Base-by-base conservation (phyloP, 1,140 invertebrate genomes). In the Brachionus sp. region DNA sequence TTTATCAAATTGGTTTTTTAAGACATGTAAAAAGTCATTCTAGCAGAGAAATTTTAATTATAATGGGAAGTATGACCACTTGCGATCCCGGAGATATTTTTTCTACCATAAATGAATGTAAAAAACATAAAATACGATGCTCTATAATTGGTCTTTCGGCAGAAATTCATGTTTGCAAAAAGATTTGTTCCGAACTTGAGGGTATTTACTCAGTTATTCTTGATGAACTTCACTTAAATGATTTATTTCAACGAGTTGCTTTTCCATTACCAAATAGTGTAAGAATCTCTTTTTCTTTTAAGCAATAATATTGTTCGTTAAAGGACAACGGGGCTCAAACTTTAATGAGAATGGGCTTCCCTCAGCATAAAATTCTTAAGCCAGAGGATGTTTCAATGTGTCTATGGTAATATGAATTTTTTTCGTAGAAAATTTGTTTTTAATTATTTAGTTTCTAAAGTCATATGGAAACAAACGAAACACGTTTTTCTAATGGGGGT, bases 71-170 rank as follows among this genome's bases (percentile, higher is more conserved):
- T 86, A 90, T 98, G 33, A 98, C 96, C 1, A 96, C 95, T 1
- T 98, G 96, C 90, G 97, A 99, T 90, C 97, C 97, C 23, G 92
- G 93, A 25, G 95, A 98, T 86, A 97, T 98, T 33, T 92, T 92
- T 85, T 90, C 91, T 80, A 97, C 95, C 6, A 93, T 98, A 86
- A 91, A 94, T 89, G 93, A 94, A n/a, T 84, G 57, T 42, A 90
- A 90, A 83, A 88, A 89, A 19, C 85, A 88, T 39, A 90, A 91
- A 84, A 92, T 98, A 37, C 90, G 95, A 68, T 96, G 95, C 89
- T 98, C 95, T 33, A 93, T 98, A 0, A 95, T 98, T 86, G 95
- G 95, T 39, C 88, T 99, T 25, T 93, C 95, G 19, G 97, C 96
- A n/a, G 97, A 98, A 91, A 93, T 98, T 3, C 91, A 93, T 84